Conservation (phyloP, 1,140 invertebrate genomes). For the Papilio machaon region DNA sequence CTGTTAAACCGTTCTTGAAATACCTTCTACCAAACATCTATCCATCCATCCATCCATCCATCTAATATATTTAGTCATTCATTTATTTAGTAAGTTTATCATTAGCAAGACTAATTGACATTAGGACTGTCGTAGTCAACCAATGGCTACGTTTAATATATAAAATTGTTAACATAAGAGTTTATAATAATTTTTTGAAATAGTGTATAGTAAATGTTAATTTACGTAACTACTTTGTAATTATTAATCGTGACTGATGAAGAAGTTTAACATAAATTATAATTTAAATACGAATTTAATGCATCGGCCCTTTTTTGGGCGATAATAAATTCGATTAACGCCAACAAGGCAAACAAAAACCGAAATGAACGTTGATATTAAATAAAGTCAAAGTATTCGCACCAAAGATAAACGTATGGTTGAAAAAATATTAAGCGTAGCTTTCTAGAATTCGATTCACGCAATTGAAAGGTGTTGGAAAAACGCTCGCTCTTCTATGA, state of each 20-base stretch:
- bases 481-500: constrained; percentile 79
- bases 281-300: constrained; percentile 3
- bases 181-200: background rate
- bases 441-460: constrained; percentile 80
- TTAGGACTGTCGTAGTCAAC: too few relatives aligned
- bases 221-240: background rate
- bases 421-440: constrained; percentile 70
- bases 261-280: background rate
- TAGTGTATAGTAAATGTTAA: background rate
- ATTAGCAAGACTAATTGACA: too few relatives aligned
- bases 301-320: background rate
- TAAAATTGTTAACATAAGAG: too few relatives aligned
- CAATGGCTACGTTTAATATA: too few relatives aligned
- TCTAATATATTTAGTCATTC: too few relatives aligned
- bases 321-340: constrained; percentile 18
- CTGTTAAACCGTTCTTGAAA: too few relatives aligned
- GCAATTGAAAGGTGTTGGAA: constrained; percentile 80
- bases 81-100: too few relatives aligned
- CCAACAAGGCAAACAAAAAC: constrained; percentile 3
- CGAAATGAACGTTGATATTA: constrained; percentile 30
- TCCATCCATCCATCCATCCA: too few relatives aligned
- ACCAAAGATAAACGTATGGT: constrained; percentile 48
- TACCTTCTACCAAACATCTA: too few relatives aligned
- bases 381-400: constrained; percentile 33
- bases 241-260: background rate